phyloP scores from a whole-genome alignment of 2,888 invertebrate genomes.

The Rambutsinella grinnellia region DNA sequence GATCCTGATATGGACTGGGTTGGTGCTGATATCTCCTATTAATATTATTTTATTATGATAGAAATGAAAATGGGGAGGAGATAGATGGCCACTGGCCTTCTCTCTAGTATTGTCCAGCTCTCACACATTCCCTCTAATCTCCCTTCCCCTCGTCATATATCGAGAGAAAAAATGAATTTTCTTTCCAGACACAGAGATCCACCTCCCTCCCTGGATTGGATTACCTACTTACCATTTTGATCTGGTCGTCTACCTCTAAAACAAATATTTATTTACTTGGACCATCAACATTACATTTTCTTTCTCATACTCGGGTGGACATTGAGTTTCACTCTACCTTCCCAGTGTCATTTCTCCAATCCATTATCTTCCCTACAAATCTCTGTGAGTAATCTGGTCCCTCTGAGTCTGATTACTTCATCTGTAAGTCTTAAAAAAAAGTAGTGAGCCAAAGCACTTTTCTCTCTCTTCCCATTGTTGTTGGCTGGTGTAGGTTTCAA shows the following conservation, averaged over 20 bases:
- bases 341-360: too few relatives aligned
- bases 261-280: slow-evolving; percentile 8
- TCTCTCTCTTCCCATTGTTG: too few relatives aligned
- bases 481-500: too few relatives aligned
- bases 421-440: too few relatives aligned
- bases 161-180: neutral
- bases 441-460: too few relatives aligned
- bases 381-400: too few relatives aligned
- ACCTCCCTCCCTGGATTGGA: slow-evolving; percentile 23
- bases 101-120: neutral
- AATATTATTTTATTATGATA: neutral
- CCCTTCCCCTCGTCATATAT: slow-evolving; percentile 4
- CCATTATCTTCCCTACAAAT: too few relatives aligned
- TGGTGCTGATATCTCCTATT: neutral
- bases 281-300: neutral
- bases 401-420: too few relatives aligned
- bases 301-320: too few relatives aligned
- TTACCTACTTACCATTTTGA: slow-evolving; percentile 54
- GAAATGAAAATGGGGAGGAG: neutral
- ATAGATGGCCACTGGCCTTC: neutral
- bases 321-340: too few relatives aligned
- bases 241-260: slow-evolving; percentile 10
- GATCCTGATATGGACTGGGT: slow-evolving; percentile 18
- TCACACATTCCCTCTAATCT: neutral
- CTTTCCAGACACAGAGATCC: too few relatives aligned